Conservation (phyloP, 2,888 invertebrate species). For the Acanthosepion esculentum region DNA sequence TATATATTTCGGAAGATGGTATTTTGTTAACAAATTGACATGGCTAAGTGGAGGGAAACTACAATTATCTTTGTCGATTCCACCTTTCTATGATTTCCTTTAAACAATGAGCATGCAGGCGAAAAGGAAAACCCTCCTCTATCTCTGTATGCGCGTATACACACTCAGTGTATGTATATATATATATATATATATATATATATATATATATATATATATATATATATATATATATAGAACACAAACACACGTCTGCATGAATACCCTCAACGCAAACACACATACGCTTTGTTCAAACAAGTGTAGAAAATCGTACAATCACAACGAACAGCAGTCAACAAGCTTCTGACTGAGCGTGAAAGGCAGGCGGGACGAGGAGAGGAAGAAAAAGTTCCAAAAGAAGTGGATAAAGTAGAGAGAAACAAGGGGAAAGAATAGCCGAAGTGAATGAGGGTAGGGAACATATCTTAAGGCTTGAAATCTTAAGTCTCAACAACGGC, state of each 20-base stretch:
- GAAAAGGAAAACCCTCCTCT: too few relatives aligned
- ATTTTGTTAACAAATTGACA: too few relatives aligned
- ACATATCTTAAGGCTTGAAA: not conserved
- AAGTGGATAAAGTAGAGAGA: not conserved
- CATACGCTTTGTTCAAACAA: not conserved
- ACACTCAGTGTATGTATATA: too few relatives aligned
- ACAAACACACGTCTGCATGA: slow-evolving; percentile 34
- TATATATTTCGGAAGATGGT: too few relatives aligned
- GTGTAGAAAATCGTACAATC: not conserved
- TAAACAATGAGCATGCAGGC: too few relatives aligned
- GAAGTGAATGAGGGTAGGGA: not conserved
- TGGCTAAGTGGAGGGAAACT: too few relatives aligned
- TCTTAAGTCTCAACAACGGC: not conserved
- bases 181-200: too few relatives aligned
- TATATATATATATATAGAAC: not conserved
- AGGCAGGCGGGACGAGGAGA: not conserved
- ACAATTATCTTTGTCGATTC: too few relatives aligned
- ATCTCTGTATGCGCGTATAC: too few relatives aligned
- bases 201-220: too few relatives aligned
- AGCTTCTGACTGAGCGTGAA: not conserved
- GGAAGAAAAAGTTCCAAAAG: not conserved
- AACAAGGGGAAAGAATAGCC: not conserved
- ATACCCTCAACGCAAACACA: not conserved
- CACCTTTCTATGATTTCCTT: too few relatives aligned
- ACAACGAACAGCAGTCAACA: slow-evolving; percentile 11